Conservation (phyloP, 1,140 invertebrate genomes). For the Bombus pyrosoma region DNA sequence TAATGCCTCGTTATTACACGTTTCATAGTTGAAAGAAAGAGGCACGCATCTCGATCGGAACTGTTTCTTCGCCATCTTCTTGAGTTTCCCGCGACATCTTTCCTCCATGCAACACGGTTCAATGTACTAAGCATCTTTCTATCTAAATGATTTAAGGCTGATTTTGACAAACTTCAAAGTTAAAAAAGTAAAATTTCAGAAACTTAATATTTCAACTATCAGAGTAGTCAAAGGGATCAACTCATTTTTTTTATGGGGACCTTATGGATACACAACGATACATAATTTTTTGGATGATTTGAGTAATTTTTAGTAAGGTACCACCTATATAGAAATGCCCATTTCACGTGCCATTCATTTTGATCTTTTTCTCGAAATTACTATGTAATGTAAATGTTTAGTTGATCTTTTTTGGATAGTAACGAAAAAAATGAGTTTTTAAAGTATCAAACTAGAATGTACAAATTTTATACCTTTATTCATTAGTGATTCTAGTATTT, state of each 20-base stretch:
- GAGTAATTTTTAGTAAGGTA: no score
- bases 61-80: neutral
- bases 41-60: neutral
- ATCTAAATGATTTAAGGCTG: neutral
- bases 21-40: neutral
- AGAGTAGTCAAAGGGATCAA: no score
- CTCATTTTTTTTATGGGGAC: no score
- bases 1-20: neutral
- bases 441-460: neutral
- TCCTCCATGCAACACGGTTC: neutral
- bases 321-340: no score
- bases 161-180: neutral
- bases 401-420: neutral
- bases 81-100: neutral
- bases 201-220: no score
- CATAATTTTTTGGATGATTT: no score
- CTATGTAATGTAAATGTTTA: neutral
- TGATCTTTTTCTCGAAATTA: neutral
- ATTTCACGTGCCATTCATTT: neutral
- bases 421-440: neutral
- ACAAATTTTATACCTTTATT: neutral
- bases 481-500: neutral
- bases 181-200: neutral
- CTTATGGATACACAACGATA: no score
- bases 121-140: no score